Evolutionary conservation across 2,888 invertebrate genomes (phyloP), one percentile per base, ranked within the genome.

Genomic region (Tolmerus cingulatus): DNA sequence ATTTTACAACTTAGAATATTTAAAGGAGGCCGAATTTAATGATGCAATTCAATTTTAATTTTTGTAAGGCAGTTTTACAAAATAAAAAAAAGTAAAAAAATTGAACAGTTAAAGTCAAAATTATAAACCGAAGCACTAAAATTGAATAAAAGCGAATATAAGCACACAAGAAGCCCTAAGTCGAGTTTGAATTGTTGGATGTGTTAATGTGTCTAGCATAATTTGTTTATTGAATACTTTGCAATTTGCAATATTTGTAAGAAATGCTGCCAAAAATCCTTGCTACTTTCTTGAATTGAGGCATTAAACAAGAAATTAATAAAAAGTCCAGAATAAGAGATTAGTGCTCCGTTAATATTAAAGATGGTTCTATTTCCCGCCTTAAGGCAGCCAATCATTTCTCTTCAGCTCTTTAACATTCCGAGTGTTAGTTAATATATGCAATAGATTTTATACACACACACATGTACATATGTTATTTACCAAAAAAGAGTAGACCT

Each of bases 371-470:
- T 66, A 19, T 66, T 66, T 66, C 66, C 66, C 27, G 66, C 27
- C 27, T 27, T 23, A 40, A n/a, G 37, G 16, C 55, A 55, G 34
- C 16, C 30, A 81, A 81, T 81, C 81, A 12, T 79, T 46, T 79
- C 43, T 46, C 23, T 79, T 79, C 12, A 66, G 43, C 46, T 74
- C 40, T 55, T 34, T 34, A 82, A 82, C 82, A 82, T 82, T 82
- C 82, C 82, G 74, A 85, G 66, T 55, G 30, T 9, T 27, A 74
- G 74, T 30, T 46, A 43, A 85, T 74, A 74, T 27, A 34, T 37
- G 8, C 37, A 85, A 74, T 74, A 74, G 43, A 85, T 74, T 85
- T 85, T 74, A 85, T 85, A 85, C 74, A 85, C 51, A 85, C 51
- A 74, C 23, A 74, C 23, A 85, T 30, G 74, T 74, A 74, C 23